These are phyloP conservation scores for Malthinus seriepunctatus DNA, from an alignment of 2,888 invertebrate genomes.

Conservation along the genomic window DNA sequence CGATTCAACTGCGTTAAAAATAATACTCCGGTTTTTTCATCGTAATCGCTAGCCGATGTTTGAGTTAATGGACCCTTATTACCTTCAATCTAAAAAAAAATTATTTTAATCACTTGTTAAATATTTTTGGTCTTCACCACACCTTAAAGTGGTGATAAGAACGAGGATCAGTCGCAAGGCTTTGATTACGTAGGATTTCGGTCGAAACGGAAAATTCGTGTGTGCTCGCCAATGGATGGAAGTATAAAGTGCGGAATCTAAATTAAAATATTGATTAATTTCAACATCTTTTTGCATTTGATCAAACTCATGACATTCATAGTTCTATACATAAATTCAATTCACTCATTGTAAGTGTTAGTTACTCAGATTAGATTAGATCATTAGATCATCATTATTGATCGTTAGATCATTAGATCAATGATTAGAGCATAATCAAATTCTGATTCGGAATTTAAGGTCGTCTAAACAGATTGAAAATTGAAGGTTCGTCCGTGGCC, in stretches of 20 bases:
- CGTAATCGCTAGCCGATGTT: constrained; percentile 74
- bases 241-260: constrained; percentile 72
- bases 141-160: constrained; percentile 76
- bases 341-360: too few relatives aligned
- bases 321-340: too few relatives aligned
- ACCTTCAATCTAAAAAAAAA: constrained; percentile 61
- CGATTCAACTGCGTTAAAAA: constrained; percentile 80
- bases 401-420: too few relatives aligned
- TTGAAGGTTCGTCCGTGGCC: too few relatives aligned
- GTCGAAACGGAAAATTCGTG: constrained; percentile 81
- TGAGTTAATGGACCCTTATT: constrained; percentile 73
- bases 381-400: too few relatives aligned
- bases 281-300: too few relatives aligned
- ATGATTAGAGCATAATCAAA: too few relatives aligned
- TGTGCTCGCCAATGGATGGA: constrained; percentile 81
- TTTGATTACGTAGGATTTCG: constrained; percentile 72
- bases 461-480: too few relatives aligned
- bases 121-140: constrained; percentile 18
- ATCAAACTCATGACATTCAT: too few relatives aligned
- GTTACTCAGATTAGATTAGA: too few relatives aligned
- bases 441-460: too few relatives aligned
- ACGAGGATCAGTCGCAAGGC: constrained; percentile 65
- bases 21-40: constrained; percentile 68
- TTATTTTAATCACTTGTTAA: constrained; percentile 17
- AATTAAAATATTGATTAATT: constrained; percentile 32